Conservation (phyloP, 1,140 invertebrate genomes). For the Drosophila lini region DNA sequence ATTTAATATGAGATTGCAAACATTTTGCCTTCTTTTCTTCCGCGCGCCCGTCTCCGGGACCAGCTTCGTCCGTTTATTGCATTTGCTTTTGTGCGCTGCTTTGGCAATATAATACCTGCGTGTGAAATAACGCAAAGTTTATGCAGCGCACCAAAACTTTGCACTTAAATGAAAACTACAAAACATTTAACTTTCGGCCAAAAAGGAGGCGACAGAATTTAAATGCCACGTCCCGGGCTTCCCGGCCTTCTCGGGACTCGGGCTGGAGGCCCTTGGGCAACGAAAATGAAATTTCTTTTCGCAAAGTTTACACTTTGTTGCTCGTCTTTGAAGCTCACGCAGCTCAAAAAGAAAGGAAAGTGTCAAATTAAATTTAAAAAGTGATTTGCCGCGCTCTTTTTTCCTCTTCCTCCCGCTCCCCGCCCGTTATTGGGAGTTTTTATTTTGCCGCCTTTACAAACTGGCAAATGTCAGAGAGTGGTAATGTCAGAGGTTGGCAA, state of each 20-base stretch:
- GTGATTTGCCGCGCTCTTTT: slow-evolving; percentile 72
- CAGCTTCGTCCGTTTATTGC: slow-evolving; percentile 51
- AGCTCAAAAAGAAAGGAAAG: slow-evolving; percentile 64
- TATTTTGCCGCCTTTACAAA: slow-evolving; percentile 56
- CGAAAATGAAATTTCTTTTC: slow-evolving; percentile 73
- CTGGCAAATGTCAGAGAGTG: slow-evolving; percentile 49
- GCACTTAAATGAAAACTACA: slow-evolving; percentile 79
- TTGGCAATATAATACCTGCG: slow-evolving; percentile 77
- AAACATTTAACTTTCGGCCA: slow-evolving; percentile 72
- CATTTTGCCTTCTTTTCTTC: slow-evolving; percentile 46
- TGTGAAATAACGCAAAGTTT: slow-evolving; percentile 81
- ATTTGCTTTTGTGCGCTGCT: slow-evolving; percentile 69
- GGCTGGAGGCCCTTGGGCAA: slow-evolving; percentile 44
- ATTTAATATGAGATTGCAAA: slow-evolving; percentile 77
- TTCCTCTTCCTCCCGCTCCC: slow-evolving; percentile 3
- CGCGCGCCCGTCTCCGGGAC: neutral
- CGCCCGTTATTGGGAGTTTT: slow-evolving; percentile 13
- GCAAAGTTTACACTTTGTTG: slow-evolving; percentile 74
- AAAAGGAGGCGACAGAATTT: slow-evolving; percentile 61
- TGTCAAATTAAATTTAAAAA: slow-evolving; percentile 82
- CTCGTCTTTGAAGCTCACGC: slow-evolving; percentile 58
- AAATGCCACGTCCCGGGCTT: slow-evolving; percentile 60
- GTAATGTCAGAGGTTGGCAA: slow-evolving; percentile 35
- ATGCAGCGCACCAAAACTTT: slow-evolving; percentile 74
- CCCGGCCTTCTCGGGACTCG: neutral